Conservation (phyloP, 2,888 invertebrate species). For the Lithosia quadra region DNA sequence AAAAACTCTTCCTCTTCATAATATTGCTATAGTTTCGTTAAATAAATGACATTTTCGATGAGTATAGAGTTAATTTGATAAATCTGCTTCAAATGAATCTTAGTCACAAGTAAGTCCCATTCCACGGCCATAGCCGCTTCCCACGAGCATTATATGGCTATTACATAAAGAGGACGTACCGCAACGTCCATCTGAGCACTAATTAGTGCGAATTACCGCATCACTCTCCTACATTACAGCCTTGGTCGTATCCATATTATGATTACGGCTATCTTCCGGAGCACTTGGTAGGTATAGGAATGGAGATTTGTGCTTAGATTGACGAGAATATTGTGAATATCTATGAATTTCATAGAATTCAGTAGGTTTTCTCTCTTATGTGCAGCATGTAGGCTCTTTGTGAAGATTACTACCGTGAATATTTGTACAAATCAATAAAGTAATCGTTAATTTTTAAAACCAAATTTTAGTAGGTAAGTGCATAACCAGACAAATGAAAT, state of each 20-base stretch:
- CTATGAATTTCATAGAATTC: no score
- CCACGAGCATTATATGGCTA: neutral
- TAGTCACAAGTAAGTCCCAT: neutral
- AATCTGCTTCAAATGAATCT: neutral
- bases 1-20: no score
- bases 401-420: no score
- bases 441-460: no score
- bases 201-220: constrained; percentile 17
- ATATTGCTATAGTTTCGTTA: no score
- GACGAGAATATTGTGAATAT: no score
- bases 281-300: neutral
- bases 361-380: no score
- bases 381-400: no score
- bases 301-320: no score
- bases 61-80: neutral
- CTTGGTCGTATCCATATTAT: neutral
- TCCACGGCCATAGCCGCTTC: neutral
- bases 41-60: neutral
- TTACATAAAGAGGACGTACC: constrained; percentile 5
- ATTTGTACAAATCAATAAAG: no score
- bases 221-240: constrained; percentile 5
- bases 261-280: constrained; percentile 5
- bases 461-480: no score
- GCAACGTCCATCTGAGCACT: constrained; percentile 5
- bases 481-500: no score